A percentile compares a stretch with the other conserved stretches of the same genome.
These are phyloP conservation scores for Xiphias gladius DNA, from an alignment of 2,113 vertebrate species.

Conservation along the genomic window DNA sequence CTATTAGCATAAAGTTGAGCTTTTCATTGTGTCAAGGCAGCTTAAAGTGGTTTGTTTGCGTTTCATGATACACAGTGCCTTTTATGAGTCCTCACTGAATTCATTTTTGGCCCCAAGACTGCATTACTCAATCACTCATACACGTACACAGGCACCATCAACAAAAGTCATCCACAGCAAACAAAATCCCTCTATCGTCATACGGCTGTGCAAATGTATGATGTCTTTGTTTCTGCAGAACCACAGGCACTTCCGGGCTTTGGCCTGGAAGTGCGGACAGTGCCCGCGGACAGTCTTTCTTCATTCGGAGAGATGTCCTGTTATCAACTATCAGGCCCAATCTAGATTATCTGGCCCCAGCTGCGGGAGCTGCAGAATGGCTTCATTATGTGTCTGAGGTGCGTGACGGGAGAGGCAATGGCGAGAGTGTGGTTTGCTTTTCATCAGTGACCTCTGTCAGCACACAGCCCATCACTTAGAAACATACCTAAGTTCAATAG, in stretches of 20 bases:
- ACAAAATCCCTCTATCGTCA: slow-evolving; percentile 44
- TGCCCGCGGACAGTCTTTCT: slow-evolving; percentile 68
- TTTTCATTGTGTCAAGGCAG: slow-evolving; percentile 50
- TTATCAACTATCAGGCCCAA: slow-evolving; percentile 71
- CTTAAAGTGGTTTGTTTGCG: slow-evolving; percentile 42
- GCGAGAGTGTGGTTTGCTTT: slow-evolving; percentile 50
- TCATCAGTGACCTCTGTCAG: slow-evolving; percentile 44
- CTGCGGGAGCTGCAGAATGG: slow-evolving; percentile 78
- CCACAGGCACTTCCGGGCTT: slow-evolving; percentile 53
- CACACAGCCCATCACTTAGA: slow-evolving; percentile 1
- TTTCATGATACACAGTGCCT: slow-evolving; percentile 46
- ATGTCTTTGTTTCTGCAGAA: slow-evolving; percentile 68
- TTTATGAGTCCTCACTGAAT: slow-evolving; percentile 54
- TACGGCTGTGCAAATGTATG: slow-evolving; percentile 56
- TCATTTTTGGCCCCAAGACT: slow-evolving; percentile 45
- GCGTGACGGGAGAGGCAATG: slow-evolving; percentile 58
- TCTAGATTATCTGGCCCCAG: slow-evolving; percentile 78
- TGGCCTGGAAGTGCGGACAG: too few relatives aligned
- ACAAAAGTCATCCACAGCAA: slow-evolving; percentile 58
- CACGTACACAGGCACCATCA: slow-evolving; percentile 36
- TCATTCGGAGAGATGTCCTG: slow-evolving; percentile 71
- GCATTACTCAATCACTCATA: slow-evolving; percentile 59
- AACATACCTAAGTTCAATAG: slow-evolving; percentile 5
- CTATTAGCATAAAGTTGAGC: slow-evolving; percentile 36
- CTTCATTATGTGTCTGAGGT: slow-evolving; percentile 76